Conservation (phyloP, 1,140 invertebrate genomes). For the Zaprionus gabonicus region DNA sequence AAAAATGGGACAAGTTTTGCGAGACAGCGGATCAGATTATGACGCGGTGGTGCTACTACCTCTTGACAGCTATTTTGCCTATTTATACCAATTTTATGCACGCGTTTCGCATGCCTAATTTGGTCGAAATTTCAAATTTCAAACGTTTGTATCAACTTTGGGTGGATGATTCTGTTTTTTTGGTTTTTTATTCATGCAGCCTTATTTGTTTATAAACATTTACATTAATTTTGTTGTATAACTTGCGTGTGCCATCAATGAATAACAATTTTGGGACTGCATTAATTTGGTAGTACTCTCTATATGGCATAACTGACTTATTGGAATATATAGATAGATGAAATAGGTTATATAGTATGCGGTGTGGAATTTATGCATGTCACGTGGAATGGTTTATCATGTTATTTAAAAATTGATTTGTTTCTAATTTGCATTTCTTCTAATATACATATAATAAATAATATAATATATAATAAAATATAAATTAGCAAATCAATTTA, state of each 20-base stretch:
- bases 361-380: neutral
- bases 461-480: no score
- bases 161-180: neutral
- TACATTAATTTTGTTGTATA: conserved; percentile 32
- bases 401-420: neutral
- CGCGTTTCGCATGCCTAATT: conserved; percentile 69
- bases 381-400: neutral
- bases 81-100: conserved; percentile 77
- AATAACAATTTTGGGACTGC: neutral
- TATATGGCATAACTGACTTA: neutral
- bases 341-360: neutral
- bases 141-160: conserved; percentile 21
- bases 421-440: neutral
- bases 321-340: neutral
- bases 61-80: conserved; percentile 24
- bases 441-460: no score
- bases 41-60: neutral
- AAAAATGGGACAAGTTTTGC: conserved; percentile 25
- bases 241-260: conserved; percentile 3
- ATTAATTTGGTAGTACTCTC: neutral
- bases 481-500: no score
- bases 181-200: neutral
- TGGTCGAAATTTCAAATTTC: conserved; percentile 3
- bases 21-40: conserved; percentile 7
- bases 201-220: conserved; percentile 39